phyloP scores from a whole-genome alignment of 1,140 invertebrate genomes.

The Ceratosolen solmsi region DNA sequence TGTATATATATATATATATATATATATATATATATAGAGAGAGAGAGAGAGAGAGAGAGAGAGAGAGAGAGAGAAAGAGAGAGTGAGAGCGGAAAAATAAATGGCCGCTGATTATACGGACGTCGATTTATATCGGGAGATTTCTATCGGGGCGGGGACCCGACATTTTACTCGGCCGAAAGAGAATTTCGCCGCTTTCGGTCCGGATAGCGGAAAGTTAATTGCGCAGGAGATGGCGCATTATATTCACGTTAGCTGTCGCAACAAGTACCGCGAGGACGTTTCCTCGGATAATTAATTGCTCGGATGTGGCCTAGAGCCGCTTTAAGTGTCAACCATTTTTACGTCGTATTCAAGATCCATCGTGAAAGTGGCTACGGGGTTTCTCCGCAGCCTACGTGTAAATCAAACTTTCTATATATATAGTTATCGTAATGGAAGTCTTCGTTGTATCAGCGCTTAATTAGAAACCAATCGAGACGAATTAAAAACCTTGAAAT shows the following conservation, averaged over 20 bases:
- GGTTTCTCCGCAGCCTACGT: neutral
- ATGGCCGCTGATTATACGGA: neutral
- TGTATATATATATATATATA: too few species aligned
- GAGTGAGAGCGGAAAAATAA: constrained; percentile 13
- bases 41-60: neutral
- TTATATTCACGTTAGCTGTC: constrained; percentile 50
- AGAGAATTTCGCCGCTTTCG: constrained; percentile 16
- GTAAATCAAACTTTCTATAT: constrained; percentile 4
- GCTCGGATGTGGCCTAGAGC: neutral
- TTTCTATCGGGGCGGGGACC: constrained; percentile 33
- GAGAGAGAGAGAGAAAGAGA: neutral
- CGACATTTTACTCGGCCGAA: neutral
- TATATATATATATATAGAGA: too few species aligned
- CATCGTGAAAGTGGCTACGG: neutral
- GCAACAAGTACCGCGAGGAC: too few species aligned
- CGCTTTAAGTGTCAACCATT: constrained; percentile 16
- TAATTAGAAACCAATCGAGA: neutral
- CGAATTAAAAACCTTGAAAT: neutral
- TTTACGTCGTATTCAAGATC: neutral
- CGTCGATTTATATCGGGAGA: constrained; percentile 43
- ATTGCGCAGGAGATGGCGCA: constrained; percentile 53
- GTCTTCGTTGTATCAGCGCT: neutral
- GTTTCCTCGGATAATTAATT: constrained; percentile 54
- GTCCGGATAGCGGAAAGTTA: constrained; percentile 46
- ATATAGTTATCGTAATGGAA: neutral